These are phyloP conservation scores for Basileuterus tristriatus DNA, from an alignment of 2,797 vertebrate genomes.

Conservation along the genomic window DNA sequence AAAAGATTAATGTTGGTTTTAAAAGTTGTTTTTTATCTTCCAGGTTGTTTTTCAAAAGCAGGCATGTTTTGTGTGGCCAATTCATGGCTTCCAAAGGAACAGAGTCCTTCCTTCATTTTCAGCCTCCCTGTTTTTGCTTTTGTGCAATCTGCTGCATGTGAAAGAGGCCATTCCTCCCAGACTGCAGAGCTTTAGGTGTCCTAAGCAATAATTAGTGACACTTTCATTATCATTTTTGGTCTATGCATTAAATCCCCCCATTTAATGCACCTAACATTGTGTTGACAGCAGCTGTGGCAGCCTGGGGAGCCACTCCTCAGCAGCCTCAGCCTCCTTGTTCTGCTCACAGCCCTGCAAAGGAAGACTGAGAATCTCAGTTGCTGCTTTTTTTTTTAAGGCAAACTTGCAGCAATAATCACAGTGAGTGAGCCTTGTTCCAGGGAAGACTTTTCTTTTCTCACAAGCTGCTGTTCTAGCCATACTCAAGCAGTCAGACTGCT, in stretches of 20 bases:
- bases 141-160: background rate
- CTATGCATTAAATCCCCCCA: background rate
- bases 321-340: background rate
- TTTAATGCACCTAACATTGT: background rate
- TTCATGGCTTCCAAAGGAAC: background rate
- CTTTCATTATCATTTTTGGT: background rate
- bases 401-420: background rate
- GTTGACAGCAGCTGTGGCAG: background rate
- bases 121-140: background rate
- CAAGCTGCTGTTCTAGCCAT: background rate
- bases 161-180: background rate
- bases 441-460: background rate
- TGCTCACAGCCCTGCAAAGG: background rate
- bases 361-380: background rate
- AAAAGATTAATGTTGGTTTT: background rate
- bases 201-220: background rate
- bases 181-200: background rate
- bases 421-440: background rate
- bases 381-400: background rate
- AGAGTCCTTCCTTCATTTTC: background rate
- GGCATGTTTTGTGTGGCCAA: background rate
- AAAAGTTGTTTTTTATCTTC: background rate
- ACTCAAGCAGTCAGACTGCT: background rate
- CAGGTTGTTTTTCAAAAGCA: background rate
- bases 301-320: background rate